Percentiles rank a stretch among this genome's conserved stretches.
Evolutionary conservation across 2,888 invertebrate species (phyloP).

Genomic region (Tachina lurida): DNA sequence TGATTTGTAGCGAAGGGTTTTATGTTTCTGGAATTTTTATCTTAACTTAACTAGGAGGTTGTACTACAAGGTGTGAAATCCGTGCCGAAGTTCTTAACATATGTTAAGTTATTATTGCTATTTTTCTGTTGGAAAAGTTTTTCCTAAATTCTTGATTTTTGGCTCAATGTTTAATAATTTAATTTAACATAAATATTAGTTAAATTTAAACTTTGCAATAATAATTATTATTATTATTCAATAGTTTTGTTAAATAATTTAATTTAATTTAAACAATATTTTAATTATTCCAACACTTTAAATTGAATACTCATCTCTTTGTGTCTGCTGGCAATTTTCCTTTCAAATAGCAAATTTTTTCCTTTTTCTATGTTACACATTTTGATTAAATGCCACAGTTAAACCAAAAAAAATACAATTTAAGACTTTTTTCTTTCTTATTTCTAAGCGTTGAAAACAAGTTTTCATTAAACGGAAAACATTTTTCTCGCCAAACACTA

Average conservation of each 20-base stretch:
- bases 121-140: not conserved
- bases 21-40: no score
- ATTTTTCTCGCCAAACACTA: slow-evolving; percentile 15
- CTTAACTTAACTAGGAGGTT: no score
- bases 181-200: no score
- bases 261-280: not conserved
- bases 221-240: no score
- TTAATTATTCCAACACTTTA: slow-evolving; percentile 7
- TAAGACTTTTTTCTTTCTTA: slow-evolving; percentile 52
- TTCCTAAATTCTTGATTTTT: not conserved
- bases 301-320: slow-evolving; percentile 1
- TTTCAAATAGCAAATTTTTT: not conserved
- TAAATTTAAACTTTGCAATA: no score
- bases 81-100: no score
- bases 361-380: not conserved
- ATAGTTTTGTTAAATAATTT: not conserved
- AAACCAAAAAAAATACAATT: slow-evolving; percentile 41
- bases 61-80: no score
- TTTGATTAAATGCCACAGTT: slow-evolving; percentile 40
- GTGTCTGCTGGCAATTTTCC: slow-evolving; percentile 14
- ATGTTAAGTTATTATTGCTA: no score
- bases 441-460: slow-evolving; percentile 58
- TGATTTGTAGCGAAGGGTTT: no score
- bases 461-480: slow-evolving; percentile 52
- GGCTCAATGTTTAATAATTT: no score